phyloP scores from a whole-genome alignment of 2,797 vertebrate genomes.

The Melanogrammus aeglefinus region DNA sequence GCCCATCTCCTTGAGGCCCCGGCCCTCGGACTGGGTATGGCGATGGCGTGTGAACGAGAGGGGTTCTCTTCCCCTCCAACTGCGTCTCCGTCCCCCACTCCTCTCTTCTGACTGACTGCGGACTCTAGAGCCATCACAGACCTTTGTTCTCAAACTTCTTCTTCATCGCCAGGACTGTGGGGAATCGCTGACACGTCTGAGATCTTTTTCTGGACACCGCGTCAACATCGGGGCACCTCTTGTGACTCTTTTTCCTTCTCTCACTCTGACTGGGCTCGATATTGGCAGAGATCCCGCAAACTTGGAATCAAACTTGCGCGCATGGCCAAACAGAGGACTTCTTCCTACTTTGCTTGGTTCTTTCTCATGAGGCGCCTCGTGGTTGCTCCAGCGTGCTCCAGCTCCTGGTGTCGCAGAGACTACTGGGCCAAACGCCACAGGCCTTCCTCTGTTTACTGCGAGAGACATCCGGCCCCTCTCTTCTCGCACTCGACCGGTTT shows the following conservation, averaged over 20 bases:
- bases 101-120: conserved; percentile 83
- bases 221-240: conserved; percentile 22
- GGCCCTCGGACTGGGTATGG: conserved; percentile 83
- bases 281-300: conserved; percentile 84
- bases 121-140: conserved; percentile 76
- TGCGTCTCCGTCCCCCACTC: conserved; percentile 48
- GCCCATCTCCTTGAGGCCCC: conserved; percentile 77
- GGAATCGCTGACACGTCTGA: conserved; percentile 71
- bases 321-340: conserved; percentile 83
- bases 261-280: conserved; percentile 82
- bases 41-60: conserved; percentile 74
- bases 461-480: conserved; percentile 61
- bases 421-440: conserved; percentile 78
- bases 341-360: conserved; percentile 63
- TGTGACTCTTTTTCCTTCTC: conserved; percentile 60
- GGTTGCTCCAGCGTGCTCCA: conserved; percentile 51
- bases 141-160: conserved; percentile 82
- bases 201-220: conserved; percentile 46
- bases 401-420: conserved; percentile 77
- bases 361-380: conserved; percentile 41
- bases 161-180: conserved; percentile 77
- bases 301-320: conserved; percentile 87
- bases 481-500: conserved; percentile 61
- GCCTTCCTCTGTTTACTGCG: conserved; percentile 73
- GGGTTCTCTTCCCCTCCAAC: conserved; percentile 74